These are phyloP conservation scores for Zosterops pallidus DNA, from an alignment of 2,113 vertebrate species.

Conservation along the genomic window DNA sequence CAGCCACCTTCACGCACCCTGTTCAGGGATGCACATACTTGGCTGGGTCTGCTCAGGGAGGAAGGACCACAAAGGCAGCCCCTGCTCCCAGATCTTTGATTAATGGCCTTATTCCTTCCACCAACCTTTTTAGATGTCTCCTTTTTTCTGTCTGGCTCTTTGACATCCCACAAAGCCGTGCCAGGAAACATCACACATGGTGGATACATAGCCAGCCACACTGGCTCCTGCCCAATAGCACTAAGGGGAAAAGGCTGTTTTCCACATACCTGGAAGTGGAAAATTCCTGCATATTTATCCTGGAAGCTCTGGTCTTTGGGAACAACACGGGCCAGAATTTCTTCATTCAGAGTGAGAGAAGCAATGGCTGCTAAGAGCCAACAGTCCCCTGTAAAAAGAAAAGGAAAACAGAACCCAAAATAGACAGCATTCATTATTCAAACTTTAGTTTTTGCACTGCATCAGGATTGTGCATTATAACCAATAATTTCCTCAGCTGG, in stretches of 20 bases:
- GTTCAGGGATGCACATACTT: not conserved
- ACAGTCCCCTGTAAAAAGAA: constrained; percentile 78
- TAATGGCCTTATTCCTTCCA: not conserved
- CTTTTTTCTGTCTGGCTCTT: not conserved
- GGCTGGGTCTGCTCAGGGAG: not conserved
- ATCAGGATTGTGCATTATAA: not conserved
- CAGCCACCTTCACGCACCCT: not conserved
- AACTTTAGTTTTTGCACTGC: not conserved
- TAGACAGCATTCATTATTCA: not conserved
- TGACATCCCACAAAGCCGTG: not conserved
- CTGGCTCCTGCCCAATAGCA: not conserved
- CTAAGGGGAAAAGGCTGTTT: not conserved
- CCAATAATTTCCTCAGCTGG: not conserved
- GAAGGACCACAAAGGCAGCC: not conserved
- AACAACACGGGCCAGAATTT: constrained; percentile 79
- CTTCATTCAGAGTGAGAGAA: constrained; percentile 82
- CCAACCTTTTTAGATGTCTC: not conserved
- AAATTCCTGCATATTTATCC: constrained; percentile 85
- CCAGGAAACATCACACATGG: not conserved
- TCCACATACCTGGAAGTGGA: constrained; percentile 84
- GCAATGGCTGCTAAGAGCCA: constrained; percentile 89
- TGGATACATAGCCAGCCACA: accelerated
- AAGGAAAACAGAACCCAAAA: not conserved
- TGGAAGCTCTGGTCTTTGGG: constrained; percentile 82
- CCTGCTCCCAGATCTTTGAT: not conserved